Conservation (phyloP, 2,888 invertebrate genomes). For the Biston stratarius region DNA sequence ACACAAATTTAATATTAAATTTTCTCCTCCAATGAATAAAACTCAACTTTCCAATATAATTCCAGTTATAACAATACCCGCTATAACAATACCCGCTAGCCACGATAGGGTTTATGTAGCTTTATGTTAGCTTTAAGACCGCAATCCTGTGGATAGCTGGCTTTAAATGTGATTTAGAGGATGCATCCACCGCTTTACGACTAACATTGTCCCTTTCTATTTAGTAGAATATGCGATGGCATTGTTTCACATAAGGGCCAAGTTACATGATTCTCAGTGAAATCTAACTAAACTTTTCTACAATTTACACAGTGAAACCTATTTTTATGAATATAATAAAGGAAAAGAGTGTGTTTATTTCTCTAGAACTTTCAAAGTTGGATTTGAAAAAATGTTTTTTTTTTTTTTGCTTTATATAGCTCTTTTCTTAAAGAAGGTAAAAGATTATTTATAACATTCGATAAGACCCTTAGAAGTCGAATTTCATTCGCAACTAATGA, state of each 20-base stretch:
- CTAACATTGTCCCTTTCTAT: conserved; percentile 30
- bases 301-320: background rate
- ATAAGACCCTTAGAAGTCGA: too few species aligned
- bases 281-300: conserved; percentile 7
- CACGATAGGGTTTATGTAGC: conserved; percentile 37
- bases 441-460: too few species aligned
- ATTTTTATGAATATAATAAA: too few species aligned
- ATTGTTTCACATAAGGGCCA: conserved; percentile 25
- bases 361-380: too few species aligned
- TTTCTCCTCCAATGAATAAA: conserved; percentile 38
- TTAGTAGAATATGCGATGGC: conserved; percentile 22
- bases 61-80: conserved; percentile 37
- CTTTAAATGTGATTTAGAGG: conserved; percentile 46
- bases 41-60: conserved; percentile 41
- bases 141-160: conserved; percentile 42
- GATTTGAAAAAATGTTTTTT: too few species aligned
- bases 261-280: conserved; percentile 31
- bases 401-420: background rate
- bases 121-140: conserved; percentile 41
- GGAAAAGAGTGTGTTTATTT: too few species aligned
- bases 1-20: conserved; percentile 29
- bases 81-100: conserved; percentile 27
- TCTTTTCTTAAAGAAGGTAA: background rate
- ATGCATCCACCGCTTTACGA: conserved; percentile 44
- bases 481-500: too few species aligned